Evolutionary conservation across 1,140 invertebrate genomes (phyloP).

Genomic region (Aphaenogaster floridana): DNA sequence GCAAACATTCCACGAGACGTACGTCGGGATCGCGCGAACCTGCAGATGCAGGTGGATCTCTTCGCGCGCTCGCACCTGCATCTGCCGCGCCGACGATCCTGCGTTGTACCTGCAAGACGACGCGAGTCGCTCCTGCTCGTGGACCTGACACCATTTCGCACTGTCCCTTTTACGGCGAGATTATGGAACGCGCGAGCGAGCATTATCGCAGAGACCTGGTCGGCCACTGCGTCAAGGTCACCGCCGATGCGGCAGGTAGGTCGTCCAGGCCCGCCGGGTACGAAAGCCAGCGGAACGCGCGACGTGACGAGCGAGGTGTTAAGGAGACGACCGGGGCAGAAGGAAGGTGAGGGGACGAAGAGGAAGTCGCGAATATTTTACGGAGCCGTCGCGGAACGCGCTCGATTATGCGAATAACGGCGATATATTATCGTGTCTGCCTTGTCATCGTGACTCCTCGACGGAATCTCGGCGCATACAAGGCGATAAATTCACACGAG

Average conservation of each 20-base stretch:
- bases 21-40: not conserved
- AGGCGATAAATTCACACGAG: constrained; percentile 1
- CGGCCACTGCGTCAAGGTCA: constrained; percentile 73
- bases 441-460: constrained; percentile 20
- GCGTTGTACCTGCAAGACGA: not conserved
- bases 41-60: constrained; percentile 32
- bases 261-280: constrained; percentile 60
- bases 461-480: not conserved
- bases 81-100: constrained; percentile 38
- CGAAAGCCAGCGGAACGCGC: constrained; percentile 65
- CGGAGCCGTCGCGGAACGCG: not conserved
- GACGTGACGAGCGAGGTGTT: constrained; percentile 15
- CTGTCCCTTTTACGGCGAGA: constrained; percentile 76
- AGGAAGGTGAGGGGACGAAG: not conserved
- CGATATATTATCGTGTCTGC: constrained; percentile 36
- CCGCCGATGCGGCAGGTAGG: constrained; percentile 63
- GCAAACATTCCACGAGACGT: not conserved
- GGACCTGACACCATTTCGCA: constrained; percentile 75
- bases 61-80: constrained; percentile 50
- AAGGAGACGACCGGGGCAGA: not conserved
- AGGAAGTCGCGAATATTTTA: constrained; percentile 19
- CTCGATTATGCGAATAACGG: constrained; percentile 39
- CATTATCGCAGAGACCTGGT: constrained; percentile 75
- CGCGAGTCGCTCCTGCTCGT: constrained; percentile 28
- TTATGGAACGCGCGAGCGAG: constrained; percentile 68